Evolutionary conservation across 2,797 vertebrate species (phyloP).

Genomic region (Apodemus agrarius): DNA sequence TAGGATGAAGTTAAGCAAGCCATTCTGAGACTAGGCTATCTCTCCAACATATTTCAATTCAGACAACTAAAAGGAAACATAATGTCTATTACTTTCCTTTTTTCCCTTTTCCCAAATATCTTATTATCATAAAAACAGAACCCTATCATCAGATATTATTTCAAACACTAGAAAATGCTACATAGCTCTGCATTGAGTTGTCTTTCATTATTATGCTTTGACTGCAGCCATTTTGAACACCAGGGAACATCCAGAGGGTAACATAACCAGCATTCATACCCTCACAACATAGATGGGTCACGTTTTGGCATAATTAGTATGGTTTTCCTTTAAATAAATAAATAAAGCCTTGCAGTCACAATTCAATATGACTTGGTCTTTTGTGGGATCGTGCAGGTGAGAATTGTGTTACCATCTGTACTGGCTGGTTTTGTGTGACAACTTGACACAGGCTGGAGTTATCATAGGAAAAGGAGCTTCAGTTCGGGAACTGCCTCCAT

Average conservation of each 20-base stretch:
- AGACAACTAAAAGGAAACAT: conserved; percentile 16
- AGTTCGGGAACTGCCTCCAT: too few species aligned
- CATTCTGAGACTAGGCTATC: not conserved
- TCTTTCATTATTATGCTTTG: not conserved
- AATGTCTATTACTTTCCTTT: conserved; percentile 16
- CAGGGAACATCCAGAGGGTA: not conserved
- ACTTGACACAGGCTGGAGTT: too few species aligned
- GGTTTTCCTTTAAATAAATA: not conserved
- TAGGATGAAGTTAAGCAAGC: not conserved
- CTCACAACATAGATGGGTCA: not conserved
- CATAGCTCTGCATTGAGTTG: not conserved
- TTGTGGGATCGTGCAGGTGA: not conserved
- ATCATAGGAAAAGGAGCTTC: too few species aligned
- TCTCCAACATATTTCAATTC: conserved; percentile 42
- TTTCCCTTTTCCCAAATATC: not conserved
- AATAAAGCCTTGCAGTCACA: not conserved
- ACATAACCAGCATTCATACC: not conserved
- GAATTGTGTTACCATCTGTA: not conserved
- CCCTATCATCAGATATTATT: not conserved
- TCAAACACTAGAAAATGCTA: not conserved
- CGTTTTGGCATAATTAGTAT: conserved; percentile 13
- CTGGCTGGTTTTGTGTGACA: too few species aligned
- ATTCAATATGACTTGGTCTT: not conserved
- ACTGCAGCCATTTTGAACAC: conserved; percentile 12
- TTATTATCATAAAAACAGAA: not conserved